phyloP scores from a whole-genome alignment of 37 sponge, comb jelly and placozoan genomes.

The Bolinopsis microptera region DNA sequence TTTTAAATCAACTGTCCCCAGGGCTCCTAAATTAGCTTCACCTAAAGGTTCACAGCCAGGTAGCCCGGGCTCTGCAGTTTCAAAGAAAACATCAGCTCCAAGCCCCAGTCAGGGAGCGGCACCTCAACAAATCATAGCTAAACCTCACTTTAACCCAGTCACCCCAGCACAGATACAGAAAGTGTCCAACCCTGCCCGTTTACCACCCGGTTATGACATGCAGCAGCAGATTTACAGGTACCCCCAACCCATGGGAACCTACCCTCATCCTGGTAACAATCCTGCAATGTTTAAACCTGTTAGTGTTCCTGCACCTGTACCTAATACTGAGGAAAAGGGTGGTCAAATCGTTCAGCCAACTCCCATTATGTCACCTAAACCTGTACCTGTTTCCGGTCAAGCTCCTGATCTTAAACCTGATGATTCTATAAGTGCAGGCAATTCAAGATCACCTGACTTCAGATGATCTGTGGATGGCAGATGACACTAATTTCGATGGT shows the following conservation, averaged over 20 bases:
- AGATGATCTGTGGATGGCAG: slow-evolving; percentile 64
- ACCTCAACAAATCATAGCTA: not conserved
- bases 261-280: not conserved
- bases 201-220: slow-evolving; percentile 48
- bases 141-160: slow-evolving; percentile 9
- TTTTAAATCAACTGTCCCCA: slow-evolving; percentile 18
- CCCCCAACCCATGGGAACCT: slow-evolving; percentile 16
- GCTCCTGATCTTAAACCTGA: slow-evolving; percentile 17
- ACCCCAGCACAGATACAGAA: slow-evolving; percentile 52
- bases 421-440: slow-evolving; percentile 42
- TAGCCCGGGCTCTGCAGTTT: not conserved
- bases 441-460: slow-evolving; percentile 47
- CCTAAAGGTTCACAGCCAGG: slow-evolving; percentile 17
- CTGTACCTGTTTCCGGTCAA: not conserved
- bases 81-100: not conserved
- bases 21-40: slow-evolving; percentile 21
- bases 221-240: slow-evolving; percentile 65
- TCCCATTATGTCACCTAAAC: slow-evolving; percentile 31
- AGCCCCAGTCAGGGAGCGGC: not conserved
- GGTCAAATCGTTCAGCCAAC: slow-evolving; percentile 12
- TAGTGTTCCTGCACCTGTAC: not conserved
- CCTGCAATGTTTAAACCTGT: slow-evolving; percentile 65
- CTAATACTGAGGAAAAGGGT: not conserved
- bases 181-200: slow-evolving; percentile 53
- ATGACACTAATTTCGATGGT: slow-evolving; percentile 46